A percentile compares a stretch with the other conserved stretches of the same genome.
Conservation (phyloP, 1,140 invertebrate species). For the Conus betulinus region DNA sequence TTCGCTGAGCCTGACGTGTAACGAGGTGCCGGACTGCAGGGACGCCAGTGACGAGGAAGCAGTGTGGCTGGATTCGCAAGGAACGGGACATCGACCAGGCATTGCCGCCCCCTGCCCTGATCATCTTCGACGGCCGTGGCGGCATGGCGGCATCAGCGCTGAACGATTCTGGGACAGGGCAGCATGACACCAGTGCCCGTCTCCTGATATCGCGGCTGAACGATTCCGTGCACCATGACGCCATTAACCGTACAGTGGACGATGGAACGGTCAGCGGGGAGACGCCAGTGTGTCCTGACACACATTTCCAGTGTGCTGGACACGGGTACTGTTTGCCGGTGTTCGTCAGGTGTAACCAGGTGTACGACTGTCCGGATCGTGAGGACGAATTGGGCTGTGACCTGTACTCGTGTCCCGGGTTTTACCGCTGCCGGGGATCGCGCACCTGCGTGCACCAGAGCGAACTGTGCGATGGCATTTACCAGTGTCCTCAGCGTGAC, state of each 20-base stretch:
- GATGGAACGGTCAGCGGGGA: no score
- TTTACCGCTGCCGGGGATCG: conserved; percentile 27
- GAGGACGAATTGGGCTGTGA: conserved; percentile 19
- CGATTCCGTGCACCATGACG: no score
- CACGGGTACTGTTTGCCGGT: no score
- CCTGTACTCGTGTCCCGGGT: conserved; percentile 10
- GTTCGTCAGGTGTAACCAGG: no score
- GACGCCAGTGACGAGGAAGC: background rate
- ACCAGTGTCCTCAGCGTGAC: conserved; percentile 42
- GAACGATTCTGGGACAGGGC: background rate
- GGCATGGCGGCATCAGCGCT: background rate
- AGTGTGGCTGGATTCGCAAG: background rate
- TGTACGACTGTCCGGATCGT: background rate
- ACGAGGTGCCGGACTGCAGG: background rate
- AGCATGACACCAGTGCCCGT: background rate
- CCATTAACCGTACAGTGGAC: no score
- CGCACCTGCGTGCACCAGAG: background rate
- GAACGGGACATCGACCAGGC: background rate
- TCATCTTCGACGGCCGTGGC: background rate
- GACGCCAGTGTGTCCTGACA: no score
- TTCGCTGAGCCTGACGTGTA: background rate
- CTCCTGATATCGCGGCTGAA: background rate
- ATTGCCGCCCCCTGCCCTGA: background rate
- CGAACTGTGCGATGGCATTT: conserved; percentile 34
- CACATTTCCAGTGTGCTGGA: no score